Evolutionary conservation across 2,113 vertebrate species (phyloP).

Genomic region (Stegostoma tigrinum): DNA sequence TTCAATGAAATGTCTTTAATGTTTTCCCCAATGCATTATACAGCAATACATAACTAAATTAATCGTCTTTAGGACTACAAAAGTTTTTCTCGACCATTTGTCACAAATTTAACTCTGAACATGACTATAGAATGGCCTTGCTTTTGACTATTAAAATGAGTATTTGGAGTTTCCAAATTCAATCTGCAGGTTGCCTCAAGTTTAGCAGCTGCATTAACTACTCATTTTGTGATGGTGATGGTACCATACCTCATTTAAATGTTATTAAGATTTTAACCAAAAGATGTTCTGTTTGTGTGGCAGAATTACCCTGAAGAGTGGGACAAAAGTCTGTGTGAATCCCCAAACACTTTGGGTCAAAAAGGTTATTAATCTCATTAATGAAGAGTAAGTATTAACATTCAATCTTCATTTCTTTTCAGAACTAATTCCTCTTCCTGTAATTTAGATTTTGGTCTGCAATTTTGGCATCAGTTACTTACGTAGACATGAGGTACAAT

Average conservation of each 20-base stretch:
- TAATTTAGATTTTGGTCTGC: neutral
- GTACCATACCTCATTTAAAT: neutral
- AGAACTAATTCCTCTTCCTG: neutral
- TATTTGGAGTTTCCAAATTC: neutral
- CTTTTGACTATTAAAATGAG: neutral
- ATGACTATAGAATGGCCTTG: neutral
- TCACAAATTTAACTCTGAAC: neutral
- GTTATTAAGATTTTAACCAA: neutral
- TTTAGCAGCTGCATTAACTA: neutral
- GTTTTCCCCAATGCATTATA: neutral
- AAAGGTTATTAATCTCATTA: neutral
- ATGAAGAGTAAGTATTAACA: neutral
- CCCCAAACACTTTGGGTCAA: neutral
- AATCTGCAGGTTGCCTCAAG: neutral
- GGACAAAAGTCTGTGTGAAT: neutral
- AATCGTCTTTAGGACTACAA: neutral
- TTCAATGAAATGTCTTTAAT: neutral
- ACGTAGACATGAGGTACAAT: too few relatives aligned
- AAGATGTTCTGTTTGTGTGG: neutral
- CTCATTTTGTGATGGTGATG: neutral
- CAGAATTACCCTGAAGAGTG: constrained; percentile 18
- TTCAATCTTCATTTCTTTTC: neutral
- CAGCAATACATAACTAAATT: neutral
- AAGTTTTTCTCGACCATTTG: neutral
- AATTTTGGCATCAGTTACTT: too few relatives aligned